phyloP scores from a whole-genome alignment of 2,797 vertebrate genomes.

The Prunella strophiata region DNA sequence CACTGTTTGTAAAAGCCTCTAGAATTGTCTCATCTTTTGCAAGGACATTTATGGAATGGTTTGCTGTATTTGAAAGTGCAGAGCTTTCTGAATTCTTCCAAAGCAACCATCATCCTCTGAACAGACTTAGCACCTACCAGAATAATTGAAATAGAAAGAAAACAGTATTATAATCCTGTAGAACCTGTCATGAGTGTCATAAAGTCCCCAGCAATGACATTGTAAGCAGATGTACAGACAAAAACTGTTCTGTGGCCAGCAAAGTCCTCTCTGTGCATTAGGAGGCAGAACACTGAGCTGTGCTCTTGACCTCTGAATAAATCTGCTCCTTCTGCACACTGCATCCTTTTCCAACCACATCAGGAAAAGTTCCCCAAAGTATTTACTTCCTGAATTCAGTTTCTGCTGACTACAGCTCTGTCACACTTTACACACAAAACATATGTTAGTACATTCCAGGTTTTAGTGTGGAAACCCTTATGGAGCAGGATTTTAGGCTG shows the following conservation, averaged over 20 bases:
- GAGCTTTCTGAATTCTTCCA: background rate
- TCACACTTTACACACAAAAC: conserved; percentile 33
- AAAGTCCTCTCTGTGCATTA: background rate
- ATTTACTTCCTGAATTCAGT: conserved; percentile 18
- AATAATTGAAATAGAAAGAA: conserved; percentile 9
- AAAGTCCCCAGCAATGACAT: background rate
- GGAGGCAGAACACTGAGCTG: background rate
- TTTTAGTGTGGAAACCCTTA: background rate
- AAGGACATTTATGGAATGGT: background rate
- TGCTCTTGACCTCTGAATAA: conserved; percentile 38
- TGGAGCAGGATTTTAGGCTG: background rate
- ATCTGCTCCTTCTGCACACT: conserved; percentile 20
- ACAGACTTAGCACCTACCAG: background rate
- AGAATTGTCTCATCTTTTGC: conserved; percentile 20
- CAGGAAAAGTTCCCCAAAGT: conserved; percentile 56
- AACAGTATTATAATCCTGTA: background rate
- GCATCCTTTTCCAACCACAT: conserved; percentile 24
- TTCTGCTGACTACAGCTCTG: conserved; percentile 31
- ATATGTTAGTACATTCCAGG: conserved; percentile 53
- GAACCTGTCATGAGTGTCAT: background rate
- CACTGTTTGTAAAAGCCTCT: conserved; percentile 2
- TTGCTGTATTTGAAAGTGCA: background rate
- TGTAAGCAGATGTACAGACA: background rate
- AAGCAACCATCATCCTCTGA: background rate
- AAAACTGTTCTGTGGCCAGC: background rate